Conservation (phyloP, 2,113 vertebrate species). For the Azemiops feae region DNA sequence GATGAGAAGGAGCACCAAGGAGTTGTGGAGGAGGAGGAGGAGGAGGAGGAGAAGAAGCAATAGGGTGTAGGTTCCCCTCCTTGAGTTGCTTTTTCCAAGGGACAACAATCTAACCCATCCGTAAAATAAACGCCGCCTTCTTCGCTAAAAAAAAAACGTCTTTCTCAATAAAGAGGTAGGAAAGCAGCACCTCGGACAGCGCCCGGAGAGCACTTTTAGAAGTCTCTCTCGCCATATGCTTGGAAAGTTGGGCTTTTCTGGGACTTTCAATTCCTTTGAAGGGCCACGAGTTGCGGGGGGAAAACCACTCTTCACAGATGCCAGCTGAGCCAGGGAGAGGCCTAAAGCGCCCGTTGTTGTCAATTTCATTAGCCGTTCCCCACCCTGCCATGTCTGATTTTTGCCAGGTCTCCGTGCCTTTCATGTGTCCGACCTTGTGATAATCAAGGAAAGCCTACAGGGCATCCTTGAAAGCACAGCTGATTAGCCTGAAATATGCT, state of each 20-base stretch:
- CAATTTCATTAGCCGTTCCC: constrained; percentile 49
- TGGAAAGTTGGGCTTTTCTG: not conserved
- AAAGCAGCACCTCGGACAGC: not conserved
- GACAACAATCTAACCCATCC: not conserved
- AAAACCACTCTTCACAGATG: not conserved
- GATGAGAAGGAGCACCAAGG: not conserved
- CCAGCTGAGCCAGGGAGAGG: constrained; percentile 3
- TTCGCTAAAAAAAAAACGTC: fast-evolving
- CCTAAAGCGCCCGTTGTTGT: not conserved
- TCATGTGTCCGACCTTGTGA: constrained; percentile 83
- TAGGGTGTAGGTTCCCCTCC: not conserved
- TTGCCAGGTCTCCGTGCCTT: constrained; percentile 79
- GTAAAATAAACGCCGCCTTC: not conserved
- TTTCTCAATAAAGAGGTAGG: not conserved
- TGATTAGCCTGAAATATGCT: constrained; percentile 81
- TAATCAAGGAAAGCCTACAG: constrained; percentile 86
- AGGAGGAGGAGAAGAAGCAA: not conserved
- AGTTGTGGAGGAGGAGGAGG: fast-evolving
- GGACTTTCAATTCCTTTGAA: not conserved
- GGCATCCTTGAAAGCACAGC: constrained; percentile 84
- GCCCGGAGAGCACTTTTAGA: not conserved
- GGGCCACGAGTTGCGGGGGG: not conserved
- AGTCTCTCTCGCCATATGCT: not conserved
- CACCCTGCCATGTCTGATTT: constrained; percentile 73
- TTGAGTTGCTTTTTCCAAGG: not conserved